Base-by-base conservation (phyloP, 37 sponge, comb jelly and placozoan species). In the Aplysina aerophoba region DNA sequence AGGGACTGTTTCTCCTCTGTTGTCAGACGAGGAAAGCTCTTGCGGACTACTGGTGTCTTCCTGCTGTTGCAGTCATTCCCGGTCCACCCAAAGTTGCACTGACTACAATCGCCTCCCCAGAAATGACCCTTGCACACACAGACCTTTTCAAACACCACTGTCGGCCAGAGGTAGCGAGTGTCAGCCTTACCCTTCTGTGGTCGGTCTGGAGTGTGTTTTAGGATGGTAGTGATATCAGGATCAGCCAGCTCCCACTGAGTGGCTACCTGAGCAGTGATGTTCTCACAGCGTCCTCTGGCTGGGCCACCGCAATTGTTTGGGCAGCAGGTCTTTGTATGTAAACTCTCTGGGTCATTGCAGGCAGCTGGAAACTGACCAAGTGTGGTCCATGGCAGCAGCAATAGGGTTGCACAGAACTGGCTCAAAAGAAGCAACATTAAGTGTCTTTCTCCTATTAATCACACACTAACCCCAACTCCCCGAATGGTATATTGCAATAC, bases 21-120 rank as follows among this genome's bases (percentile, higher is more conserved):
- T 21, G 55, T 12, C 4, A 85, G 59, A 1, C 61, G 58, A 73
- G 17, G 5, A 54, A 73, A 85, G 59, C 39, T 25, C 25, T 85
- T 40, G 30, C 85, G 85, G 19, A 56, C 25, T 24, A 69, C 39
- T 25, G 57, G 71, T 33, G 58, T 21, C 24, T n/a, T 58, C 39
- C 33, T 85, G 13, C 13, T 72, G n/a, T 28, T 28, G 39, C 85
- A 85, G 11, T 85, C 72, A 30, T 17, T 24, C 53, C 85, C 85
- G 4, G 58, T 73, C 56, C 58, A 85, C 28, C 85, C 85, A 85
- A 72, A 85, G 13, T 57, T 59, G 53, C 85, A 85, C 28, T 85
- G 58, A 30, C 30, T 85, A 59, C 85, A 85, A 50, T 85, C 75
- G 21, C 31, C 58, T 56, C 85, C 85, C 24, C 55, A 71, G 85